A percentile compares a stretch with the other conserved stretches of the same genome.
These are phyloP conservation scores for Aplodontia rufa DNA, from an alignment of 2,113 vertebrate species.

Conservation along the genomic window DNA sequence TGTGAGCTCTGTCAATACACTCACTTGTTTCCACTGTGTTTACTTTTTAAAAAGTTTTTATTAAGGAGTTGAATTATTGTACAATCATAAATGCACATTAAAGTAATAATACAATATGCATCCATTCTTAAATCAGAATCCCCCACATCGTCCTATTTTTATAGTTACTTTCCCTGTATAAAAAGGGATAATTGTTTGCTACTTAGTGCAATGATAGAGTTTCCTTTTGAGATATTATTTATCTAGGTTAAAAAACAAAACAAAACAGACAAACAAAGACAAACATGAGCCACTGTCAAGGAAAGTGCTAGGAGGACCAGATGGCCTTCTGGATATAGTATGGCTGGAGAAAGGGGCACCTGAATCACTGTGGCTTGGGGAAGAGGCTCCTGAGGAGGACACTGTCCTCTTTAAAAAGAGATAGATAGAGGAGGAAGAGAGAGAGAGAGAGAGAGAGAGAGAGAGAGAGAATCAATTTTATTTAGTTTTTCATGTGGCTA, in stretches of 20 bases:
- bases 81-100: no score
- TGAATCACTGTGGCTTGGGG: not conserved
- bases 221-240: not conserved
- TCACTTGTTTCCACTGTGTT: not conserved
- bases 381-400: not conserved
- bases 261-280: not conserved
- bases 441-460: no score
- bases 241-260: not conserved
- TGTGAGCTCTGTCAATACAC: not conserved
- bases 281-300: not conserved
- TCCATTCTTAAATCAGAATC: no score
- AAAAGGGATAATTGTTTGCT: not conserved
- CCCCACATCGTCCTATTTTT: no score
- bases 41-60: no score
- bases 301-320: not conserved
- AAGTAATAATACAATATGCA: no score
- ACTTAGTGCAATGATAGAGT: not conserved
- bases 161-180: not conserved
- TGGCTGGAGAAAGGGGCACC: not conserved
- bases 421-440: not conserved
- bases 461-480: no score
- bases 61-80: no score
- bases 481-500: no score
- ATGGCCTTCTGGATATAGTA: not conserved
- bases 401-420: not conserved